Evolutionary conservation across 2,888 invertebrate species (phyloP), one percentile per base, ranked within the genome.

Genomic region (Noctua comes): DNA sequence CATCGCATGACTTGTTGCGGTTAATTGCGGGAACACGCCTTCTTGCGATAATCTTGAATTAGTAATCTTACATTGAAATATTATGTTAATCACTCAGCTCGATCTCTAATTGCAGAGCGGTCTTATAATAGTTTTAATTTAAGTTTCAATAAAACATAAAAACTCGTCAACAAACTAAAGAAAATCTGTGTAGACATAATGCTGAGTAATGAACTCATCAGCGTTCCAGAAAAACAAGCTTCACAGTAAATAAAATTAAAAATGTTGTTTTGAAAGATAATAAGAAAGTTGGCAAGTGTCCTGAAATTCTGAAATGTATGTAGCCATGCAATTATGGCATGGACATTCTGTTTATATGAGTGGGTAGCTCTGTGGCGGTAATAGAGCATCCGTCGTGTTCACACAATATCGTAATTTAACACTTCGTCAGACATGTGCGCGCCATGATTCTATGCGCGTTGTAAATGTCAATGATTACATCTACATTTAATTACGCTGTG

Each of bases 361-460:
- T 86, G 80, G 85, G 80, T 79, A 77, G 89, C 88, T 90, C 89
- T 88, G 87, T 88, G 84, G 78, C 85, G 75, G 88, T 88, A 91
- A 90, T 88, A 86, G 88, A 86, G 79, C 76, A 82, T 88, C 84
- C 51, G 84, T 88, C 85, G 83, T 85, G 86, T 80, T 84, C 88
- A 80, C 85, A 88, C 88, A 88, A 88, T 89, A 89, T 88, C 85
- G 89, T 90, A 90, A 92, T 91, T 89, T 89, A 90, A 86, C 77
- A 89, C 83, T 73, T 68, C 51, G 74, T 57, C 78, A 73, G 78
- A 81, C 73, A 76, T 77, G n/a, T 65, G 64, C 59, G 46, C 54
- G 71, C 48, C 40, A 78, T 78, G 69, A 75, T 82, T 84, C 71
- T 66, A 73, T 62, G 74, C 78, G 83, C 51, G 73, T 46, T 83